Conservation (phyloP, 23 tunicate genomes). For the Halocynthia aurantium region DNA sequence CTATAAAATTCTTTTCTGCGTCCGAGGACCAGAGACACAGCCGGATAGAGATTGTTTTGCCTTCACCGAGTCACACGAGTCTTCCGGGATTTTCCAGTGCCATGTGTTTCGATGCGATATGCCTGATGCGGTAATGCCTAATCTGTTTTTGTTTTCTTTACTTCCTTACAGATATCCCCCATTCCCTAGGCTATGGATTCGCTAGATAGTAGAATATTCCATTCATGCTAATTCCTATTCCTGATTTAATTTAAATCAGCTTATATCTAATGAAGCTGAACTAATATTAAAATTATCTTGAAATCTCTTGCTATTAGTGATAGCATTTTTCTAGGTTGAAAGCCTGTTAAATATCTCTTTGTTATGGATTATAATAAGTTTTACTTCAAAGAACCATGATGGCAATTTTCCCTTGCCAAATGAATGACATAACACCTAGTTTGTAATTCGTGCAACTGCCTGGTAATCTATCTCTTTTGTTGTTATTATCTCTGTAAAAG, state of each 20-base stretch:
- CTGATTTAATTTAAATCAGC: not conserved
- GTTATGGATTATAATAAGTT: too few species aligned
- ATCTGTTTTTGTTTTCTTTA: not conserved
- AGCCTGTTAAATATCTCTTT: too few species aligned
- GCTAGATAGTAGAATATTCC: not conserved
- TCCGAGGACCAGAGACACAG: conserved; percentile 37
- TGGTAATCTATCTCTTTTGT: too few species aligned
- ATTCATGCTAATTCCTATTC: not conserved
- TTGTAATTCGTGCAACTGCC: too few species aligned
- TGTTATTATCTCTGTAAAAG: too few species aligned
- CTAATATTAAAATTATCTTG: too few species aligned
- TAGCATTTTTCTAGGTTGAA: too few species aligned
- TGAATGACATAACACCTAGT: too few species aligned
- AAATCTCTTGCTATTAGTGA: too few species aligned
- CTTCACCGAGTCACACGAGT: conserved; percentile 68
- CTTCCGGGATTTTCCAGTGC: conserved; percentile 67
- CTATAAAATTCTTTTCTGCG: conserved; percentile 57
- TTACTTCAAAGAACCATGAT: too few species aligned
- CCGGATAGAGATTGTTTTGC: conserved; percentile 71
- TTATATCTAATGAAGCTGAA: not conserved
- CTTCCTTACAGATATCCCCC: not conserved
- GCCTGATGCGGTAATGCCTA: conserved; percentile 71
- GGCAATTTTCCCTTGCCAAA: too few species aligned
- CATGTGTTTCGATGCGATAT: conserved; percentile 85
- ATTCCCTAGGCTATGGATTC: not conserved